Evolutionary conservation across 2,797 vertebrate species (phyloP).

Genomic region (Lagorchestes hirsutus): DNA sequence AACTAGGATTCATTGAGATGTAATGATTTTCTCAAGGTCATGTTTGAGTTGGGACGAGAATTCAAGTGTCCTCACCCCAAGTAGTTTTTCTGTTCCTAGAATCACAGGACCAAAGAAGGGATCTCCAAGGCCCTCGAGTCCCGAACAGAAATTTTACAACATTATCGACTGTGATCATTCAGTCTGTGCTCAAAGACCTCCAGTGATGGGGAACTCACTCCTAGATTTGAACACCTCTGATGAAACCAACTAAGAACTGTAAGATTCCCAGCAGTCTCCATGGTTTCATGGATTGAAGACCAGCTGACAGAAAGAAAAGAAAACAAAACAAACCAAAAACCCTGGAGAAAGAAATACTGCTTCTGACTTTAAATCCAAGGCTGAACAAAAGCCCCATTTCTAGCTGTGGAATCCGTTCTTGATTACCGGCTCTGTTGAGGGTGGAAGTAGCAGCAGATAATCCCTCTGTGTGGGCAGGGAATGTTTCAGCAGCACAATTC

Average conservation of each 20-base stretch:
- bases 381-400: not conserved
- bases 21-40: not conserved
- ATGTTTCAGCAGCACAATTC: not conserved
- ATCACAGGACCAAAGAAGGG: not conserved
- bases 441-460: not conserved
- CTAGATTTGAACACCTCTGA: not conserved
- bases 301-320: not conserved
- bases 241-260: not conserved
- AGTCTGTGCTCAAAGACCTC: not conserved
- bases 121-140: not conserved
- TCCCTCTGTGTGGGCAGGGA: not conserved
- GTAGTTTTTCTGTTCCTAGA: not conserved
- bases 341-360: not conserved
- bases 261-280: not conserved
- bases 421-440: not conserved
- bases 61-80: not conserved
- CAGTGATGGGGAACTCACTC: not conserved
- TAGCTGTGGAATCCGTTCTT: not conserved
- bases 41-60: not conserved
- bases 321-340: not conserved
- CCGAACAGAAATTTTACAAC: not conserved
- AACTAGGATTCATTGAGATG: constrained; percentile 7
- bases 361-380: not conserved
- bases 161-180: not conserved
- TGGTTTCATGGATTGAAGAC: not conserved